Conservation (phyloP, 2,113 vertebrate genomes). For the Neolamprologus sp. region DNA sequence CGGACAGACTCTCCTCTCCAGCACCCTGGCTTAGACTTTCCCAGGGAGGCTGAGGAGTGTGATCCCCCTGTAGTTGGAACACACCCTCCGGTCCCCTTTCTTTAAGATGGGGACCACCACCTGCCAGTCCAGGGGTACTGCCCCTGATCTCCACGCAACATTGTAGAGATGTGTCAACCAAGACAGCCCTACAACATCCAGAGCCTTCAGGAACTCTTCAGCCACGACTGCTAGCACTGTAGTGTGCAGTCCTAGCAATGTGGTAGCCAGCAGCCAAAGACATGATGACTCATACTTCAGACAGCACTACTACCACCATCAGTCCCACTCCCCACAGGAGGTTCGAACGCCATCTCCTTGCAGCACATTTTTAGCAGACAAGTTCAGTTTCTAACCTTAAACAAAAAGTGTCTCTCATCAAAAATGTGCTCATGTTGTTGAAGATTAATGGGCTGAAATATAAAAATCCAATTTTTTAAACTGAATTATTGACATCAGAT, state of each 20-base stretch:
- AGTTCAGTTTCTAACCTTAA: not conserved
- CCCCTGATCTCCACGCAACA: not conserved
- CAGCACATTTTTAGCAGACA: not conserved
- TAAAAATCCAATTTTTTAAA: not conserved
- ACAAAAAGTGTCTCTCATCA: not conserved
- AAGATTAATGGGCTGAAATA: not conserved
- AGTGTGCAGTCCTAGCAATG: not conserved
- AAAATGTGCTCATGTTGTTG: not conserved
- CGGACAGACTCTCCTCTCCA: not conserved
- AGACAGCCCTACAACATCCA: not conserved
- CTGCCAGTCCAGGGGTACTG: not conserved
- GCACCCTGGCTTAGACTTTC: no score
- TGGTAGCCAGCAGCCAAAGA: not conserved
- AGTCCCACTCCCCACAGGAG: not conserved
- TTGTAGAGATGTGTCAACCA: not conserved
- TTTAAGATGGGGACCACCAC: not conserved
- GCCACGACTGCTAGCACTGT: not conserved
- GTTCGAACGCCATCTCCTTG: not conserved
- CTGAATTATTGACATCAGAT: not conserved
- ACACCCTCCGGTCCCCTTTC: not conserved
- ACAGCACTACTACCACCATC: not conserved
- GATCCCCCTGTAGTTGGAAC: not conserved
- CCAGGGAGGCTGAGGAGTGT: no score
- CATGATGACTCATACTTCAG: not conserved
- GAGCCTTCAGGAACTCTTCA: not conserved